These are phyloP conservation scores for Tapera naevia DNA, from an alignment of 2,797 vertebrate genomes.

Conservation along the genomic window DNA sequence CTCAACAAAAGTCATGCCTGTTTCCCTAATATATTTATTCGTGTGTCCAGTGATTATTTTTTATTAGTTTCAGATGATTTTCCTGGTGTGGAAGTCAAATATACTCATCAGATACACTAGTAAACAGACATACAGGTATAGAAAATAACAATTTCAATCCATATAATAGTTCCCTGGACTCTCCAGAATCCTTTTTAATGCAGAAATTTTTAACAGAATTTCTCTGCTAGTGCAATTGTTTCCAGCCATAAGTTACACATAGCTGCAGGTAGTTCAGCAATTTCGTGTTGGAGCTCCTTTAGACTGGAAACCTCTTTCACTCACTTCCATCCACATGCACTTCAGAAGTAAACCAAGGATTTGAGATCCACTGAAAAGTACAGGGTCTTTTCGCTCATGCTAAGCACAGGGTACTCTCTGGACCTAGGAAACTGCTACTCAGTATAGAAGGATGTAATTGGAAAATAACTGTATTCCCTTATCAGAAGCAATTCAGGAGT, in stretches of 20 bases:
- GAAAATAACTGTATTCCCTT: background rate
- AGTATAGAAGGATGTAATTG: background rate
- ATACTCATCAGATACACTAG: background rate
- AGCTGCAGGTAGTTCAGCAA: background rate
- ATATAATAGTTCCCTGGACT: background rate
- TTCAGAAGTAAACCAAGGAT: background rate
- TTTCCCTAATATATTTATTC: background rate
- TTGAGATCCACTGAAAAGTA: background rate
- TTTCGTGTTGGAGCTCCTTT: background rate
- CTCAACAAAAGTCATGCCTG: background rate
- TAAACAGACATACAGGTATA: background rate
- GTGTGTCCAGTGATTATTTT: background rate
- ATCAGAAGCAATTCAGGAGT: background rate
- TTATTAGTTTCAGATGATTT: background rate
- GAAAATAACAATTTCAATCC: background rate
- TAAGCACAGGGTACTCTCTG: background rate
- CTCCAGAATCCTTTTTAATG: background rate
- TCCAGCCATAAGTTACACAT: background rate
- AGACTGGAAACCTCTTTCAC: background rate
- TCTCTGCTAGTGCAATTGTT: background rate
- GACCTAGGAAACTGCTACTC: background rate
- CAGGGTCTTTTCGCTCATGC: background rate
- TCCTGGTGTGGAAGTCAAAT: background rate
- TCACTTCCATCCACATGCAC: background rate
- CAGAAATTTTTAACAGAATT: slow-evolving; percentile 39